Base-by-base conservation (phyloP, 1,140 invertebrate genomes). In the Bombus affinis region DNA sequence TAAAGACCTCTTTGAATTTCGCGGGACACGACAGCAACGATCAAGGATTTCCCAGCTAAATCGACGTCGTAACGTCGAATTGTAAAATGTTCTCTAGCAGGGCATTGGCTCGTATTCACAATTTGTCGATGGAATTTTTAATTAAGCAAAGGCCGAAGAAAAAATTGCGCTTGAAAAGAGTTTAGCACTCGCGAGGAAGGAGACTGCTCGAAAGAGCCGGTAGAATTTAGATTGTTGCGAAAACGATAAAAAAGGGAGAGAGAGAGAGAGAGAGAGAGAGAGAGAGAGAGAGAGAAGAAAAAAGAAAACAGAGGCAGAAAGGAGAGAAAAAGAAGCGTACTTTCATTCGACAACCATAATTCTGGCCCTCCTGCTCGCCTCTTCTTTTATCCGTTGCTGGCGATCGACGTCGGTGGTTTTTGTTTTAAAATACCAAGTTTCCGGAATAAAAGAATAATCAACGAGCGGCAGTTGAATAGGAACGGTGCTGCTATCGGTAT, bases 361-460 rank as follows among this genome's bases (percentile, higher is more conserved):
- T 79, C 3, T 65, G 28, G 4, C 4, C 10, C 59, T 62, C 15
- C 15, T 47, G 44, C 5, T 15, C 44, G 44, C 0, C 44, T 47
- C 47, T 47, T 47, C 47, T 47, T 47, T 18, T 6, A 47, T 47
- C 47, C 15, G 47, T 47, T 18, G 5, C 47, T 47, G 15, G 1
- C 47, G 47, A 18, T 47, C 47, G 18, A 53, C 47, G 47, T 53
- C 6, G 18, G 0, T 5, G 37, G 47, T 62, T 81, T 81, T 73
- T 44, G 70, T 73, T 81, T 81, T 47, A 81, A 73, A 73, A 62
- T 18, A 53, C n/a, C 37, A 62, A 73, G 65, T 74, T 65, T n/a
- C 53, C 22, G 37, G n/a, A 53, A 37, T 62, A 73, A 81, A 73
- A 81, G 80, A 73, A 53, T 73, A 73, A 81, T 73, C 37, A 81